Base-by-base conservation (phyloP, 2,888 invertebrate genomes). In the Tigriopus californicus region DNA sequence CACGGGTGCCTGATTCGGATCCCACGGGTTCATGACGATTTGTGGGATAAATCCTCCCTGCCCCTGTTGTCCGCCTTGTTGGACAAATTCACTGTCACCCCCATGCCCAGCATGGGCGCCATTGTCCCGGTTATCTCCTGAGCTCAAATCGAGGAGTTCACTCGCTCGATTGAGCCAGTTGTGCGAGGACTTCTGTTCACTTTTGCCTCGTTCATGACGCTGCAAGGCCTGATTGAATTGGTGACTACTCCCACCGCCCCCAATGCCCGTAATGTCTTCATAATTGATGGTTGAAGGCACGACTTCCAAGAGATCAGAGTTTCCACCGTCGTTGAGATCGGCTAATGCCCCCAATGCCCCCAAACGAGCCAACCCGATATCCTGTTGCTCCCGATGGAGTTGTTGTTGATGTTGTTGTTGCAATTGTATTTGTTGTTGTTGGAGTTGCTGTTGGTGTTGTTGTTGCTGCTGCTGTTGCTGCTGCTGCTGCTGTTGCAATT, bases 21-120 rank as follows among this genome's bases (percentile, higher is more conserved):
- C 57, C 57, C 57, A 57, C 13, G 57, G 57, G 25, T 57, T 46
- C 57, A 57, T 57, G 20, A 57, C 41, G 13, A 57, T 57, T 12
- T 44, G 44, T 12, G 57, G 57, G 10, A 57, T 22, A 8, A 22
- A 57, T 33, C 55, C 55, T 6, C 57, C 54, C 13, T 51, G 51
- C 8, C 54, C 54, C 33, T 53, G 54, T 15, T 44, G n/a, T 3
- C n/a, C 18, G 10, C 2, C 33, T n/a, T 15, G 15, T 15, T 15
- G 12, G 2, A 15, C 15, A 33, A 40, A 15, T 33, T 25, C 18
- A 24, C 18, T n/a, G 22, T 18, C 15, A 2, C 13, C 22, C 2
- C 15, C 24, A 15, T n/a, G 18, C 15, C 22, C 24, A 13, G 13
- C 24, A 49, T 49, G 20, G 5, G 18, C 51, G 22, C 18, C 13